Evolutionary conservation across 2,888 invertebrate genomes (phyloP).

Genomic region (Lasiommata megera): DNA sequence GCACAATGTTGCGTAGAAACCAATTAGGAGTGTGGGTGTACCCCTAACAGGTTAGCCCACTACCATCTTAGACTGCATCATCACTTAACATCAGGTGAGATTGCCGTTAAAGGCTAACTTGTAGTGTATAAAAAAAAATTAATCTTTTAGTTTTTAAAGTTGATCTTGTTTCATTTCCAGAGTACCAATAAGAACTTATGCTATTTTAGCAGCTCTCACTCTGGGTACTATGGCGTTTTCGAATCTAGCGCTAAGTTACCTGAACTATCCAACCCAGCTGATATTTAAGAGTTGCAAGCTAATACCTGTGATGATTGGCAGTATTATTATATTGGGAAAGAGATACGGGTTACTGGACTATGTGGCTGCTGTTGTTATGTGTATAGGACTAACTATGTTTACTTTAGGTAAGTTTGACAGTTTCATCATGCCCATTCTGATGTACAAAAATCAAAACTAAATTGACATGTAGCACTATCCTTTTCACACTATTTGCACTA

Average conservation of each 20-base stretch:
- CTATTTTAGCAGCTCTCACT: conserved; percentile 91
- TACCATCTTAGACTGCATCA: too few species aligned
- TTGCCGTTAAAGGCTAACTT: too few species aligned
- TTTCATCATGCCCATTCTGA: too few species aligned
- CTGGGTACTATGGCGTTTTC: conserved; percentile 98
- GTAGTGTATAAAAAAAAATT: too few species aligned
- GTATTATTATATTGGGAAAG: conserved; percentile 95
- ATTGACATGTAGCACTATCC: too few species aligned
- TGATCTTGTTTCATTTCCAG: conserved; percentile 79
- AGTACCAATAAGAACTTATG: conserved; percentile 91
- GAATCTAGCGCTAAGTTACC: conserved; percentile 95
- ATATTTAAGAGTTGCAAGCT: conserved; percentile 99
- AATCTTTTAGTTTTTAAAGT: too few species aligned
- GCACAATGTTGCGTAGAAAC: too few species aligned
- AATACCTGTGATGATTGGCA: conserved; percentile 96
- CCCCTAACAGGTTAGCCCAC: too few species aligned
- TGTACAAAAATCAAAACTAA: too few species aligned
- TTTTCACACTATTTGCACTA: too few species aligned
- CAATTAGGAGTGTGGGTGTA: too few species aligned
- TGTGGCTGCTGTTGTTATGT: conserved; percentile 92
- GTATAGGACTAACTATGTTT: conserved; percentile 93
- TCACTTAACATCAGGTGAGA: too few species aligned
- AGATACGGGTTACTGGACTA: conserved; percentile 92
- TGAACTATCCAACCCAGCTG: conserved; percentile 98
- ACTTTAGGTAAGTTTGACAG: conserved; percentile 85